A percentile compares a stretch with the other conserved stretches of the same genome.
These are phyloP conservation scores for Spea hammondii DNA, from an alignment of 2,797 vertebrate species.

Conservation along the genomic window DNA sequence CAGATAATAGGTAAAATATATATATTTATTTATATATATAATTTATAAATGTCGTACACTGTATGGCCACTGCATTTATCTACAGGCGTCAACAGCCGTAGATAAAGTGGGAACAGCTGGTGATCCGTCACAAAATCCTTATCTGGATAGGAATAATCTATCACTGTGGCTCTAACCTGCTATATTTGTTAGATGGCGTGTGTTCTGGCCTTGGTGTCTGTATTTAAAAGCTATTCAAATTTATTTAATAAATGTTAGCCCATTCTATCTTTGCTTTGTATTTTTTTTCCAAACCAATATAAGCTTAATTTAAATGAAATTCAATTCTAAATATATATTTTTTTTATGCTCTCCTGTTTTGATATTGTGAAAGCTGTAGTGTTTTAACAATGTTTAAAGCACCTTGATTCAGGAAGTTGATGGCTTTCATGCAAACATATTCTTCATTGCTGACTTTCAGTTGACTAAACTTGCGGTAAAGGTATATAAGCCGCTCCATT, in stretches of 20 bases:
- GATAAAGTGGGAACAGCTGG: slow-evolving; percentile 47
- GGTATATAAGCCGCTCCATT: slow-evolving; percentile 95
- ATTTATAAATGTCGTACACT: background rate
- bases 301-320: background rate
- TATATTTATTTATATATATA: background rate
- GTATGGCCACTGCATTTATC: slow-evolving; percentile 15
- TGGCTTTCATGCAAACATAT: slow-evolving; percentile 97
- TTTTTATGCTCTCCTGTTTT: background rate
- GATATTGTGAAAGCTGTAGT: background rate
- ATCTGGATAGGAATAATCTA: slow-evolving; percentile 54
- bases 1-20: background rate
- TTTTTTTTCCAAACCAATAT: background rate
- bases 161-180: slow-evolving; percentile 52
- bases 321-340: background rate
- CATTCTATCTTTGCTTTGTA: slow-evolving; percentile 38
- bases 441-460: slow-evolving; percentile 97
- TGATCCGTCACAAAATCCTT: slow-evolving; percentile 51
- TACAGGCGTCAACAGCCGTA: slow-evolving; percentile 11
- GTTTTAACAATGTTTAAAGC: background rate
- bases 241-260: slow-evolving; percentile 57
- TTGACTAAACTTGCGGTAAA: slow-evolving; percentile 94
- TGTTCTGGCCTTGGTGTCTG: slow-evolving; percentile 58
- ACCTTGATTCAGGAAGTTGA: slow-evolving; percentile 99
- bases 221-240: slow-evolving; percentile 60
- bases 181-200: slow-evolving; percentile 56